These are phyloP conservation scores for Platichthys flesus DNA, from an alignment of 2,113 vertebrate species.

Conservation along the genomic window DNA sequence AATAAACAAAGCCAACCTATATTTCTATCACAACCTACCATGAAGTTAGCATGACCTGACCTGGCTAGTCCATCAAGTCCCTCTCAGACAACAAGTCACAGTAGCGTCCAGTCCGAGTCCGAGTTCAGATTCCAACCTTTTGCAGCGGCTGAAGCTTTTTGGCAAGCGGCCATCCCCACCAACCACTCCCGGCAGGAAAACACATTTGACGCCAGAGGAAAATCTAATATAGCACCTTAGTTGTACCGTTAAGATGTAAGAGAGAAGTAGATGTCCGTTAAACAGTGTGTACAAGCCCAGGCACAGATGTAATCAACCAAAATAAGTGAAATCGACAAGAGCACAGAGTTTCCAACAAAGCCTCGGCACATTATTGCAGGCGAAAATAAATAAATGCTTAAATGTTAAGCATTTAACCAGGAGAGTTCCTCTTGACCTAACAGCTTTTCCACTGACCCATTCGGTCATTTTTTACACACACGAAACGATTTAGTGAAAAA, in stretches of 20 bases:
- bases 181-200: background rate
- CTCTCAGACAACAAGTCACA: too few relatives aligned
- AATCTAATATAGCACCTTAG: background rate
- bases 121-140: too few relatives aligned
- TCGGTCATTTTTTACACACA: background rate
- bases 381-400: background rate
- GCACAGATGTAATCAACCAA: background rate
- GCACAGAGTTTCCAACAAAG: background rate
- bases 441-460: constrained; percentile 10
- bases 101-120: too few relatives aligned
- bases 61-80: too few relatives aligned
- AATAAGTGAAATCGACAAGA: background rate
- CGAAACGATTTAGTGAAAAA: constrained; percentile 32
- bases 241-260: background rate
- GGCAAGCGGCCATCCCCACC: too few relatives aligned
- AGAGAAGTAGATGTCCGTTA: background rate
- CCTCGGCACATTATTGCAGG: background rate
- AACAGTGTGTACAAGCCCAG: background rate
- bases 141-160: too few relatives aligned
- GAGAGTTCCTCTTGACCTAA: background rate
- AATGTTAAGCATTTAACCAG: constrained; percentile 5
- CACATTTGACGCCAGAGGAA: background rate
- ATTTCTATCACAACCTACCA: too few relatives aligned
- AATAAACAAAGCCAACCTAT: too few relatives aligned
- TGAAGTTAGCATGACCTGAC: too few relatives aligned